Conservation (phyloP, 92 coral and sea anemone species). For the Zoanthus sansibaricus region DNA sequence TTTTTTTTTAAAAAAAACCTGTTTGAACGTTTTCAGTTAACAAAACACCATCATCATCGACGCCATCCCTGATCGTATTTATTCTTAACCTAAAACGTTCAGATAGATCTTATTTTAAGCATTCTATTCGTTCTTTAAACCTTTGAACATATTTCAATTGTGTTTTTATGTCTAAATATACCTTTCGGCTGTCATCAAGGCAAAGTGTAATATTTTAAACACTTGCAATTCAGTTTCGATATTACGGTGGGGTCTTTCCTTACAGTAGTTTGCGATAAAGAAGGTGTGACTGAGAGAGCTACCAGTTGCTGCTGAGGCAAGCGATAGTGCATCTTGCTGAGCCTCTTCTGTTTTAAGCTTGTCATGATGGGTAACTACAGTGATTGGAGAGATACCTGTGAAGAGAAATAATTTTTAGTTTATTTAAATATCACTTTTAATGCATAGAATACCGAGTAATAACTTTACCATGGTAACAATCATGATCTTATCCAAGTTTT, state of each 20-base stretch:
- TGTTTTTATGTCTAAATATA: conserved; percentile 1
- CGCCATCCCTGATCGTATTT: too few relatives aligned
- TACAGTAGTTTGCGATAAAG: conserved; percentile 67
- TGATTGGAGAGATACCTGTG: conserved; percentile 55
- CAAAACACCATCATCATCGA: too few relatives aligned
- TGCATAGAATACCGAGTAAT: too few relatives aligned
- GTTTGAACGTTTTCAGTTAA: too few relatives aligned
- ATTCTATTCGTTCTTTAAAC: too few relatives aligned
- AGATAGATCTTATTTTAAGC: too few relatives aligned
- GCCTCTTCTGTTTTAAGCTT: conserved; percentile 27
- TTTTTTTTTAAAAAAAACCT: too few relatives aligned
- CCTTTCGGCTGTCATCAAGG: conserved; percentile 54
- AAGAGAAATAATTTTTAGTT: neutral
- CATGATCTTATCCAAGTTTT: too few relatives aligned
- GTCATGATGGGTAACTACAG: conserved; percentile 60
- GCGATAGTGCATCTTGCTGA: conserved; percentile 48
- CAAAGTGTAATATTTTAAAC: conserved; percentile 59
- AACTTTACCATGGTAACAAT: too few relatives aligned
- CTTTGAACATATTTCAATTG: too few relatives aligned
- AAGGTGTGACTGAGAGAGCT: conserved; percentile 66
- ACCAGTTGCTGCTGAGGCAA: conserved; percentile 69
- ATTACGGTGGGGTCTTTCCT: conserved; percentile 41
- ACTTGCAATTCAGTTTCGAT: conserved; percentile 60
- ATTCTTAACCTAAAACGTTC: too few relatives aligned
- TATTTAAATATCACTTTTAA: neutral